Evolutionary conservation across 2,797 vertebrate genomes (phyloP).

Genomic region (Coracias cyanogaster): DNA sequence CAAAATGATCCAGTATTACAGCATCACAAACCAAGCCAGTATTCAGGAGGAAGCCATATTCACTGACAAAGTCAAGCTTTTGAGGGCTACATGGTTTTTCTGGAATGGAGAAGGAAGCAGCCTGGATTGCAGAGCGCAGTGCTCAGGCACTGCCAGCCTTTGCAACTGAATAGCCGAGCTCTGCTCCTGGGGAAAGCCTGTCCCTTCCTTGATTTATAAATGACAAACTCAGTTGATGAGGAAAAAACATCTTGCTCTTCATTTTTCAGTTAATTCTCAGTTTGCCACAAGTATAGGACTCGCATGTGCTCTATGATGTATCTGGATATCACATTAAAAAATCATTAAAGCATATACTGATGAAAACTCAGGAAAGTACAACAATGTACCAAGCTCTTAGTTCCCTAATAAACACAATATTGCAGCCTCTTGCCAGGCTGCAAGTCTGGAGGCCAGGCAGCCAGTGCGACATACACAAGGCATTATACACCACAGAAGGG

Average conservation of each 20-base stretch:
- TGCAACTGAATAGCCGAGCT: background rate
- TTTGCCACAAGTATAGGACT: background rate
- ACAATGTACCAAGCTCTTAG: background rate
- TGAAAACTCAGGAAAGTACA: background rate
- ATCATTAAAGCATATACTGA: background rate
- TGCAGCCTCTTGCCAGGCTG: fast-evolving
- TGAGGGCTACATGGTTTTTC: background rate
- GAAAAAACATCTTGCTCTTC: background rate
- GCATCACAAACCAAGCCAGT: background rate
- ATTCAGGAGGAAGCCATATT: background rate
- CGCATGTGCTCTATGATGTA: background rate
- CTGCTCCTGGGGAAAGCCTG: background rate
- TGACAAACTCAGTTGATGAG: background rate
- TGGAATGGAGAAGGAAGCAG: background rate
- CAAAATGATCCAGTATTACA: background rate
- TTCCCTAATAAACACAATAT: background rate
- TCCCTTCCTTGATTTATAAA: background rate
- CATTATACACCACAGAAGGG: background rate
- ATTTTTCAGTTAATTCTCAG: background rate
- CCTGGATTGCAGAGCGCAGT: background rate
- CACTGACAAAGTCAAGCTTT: background rate
- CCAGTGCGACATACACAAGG: background rate
- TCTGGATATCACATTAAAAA: background rate
- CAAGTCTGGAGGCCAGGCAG: background rate
- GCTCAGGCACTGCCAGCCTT: background rate